Evolutionary conservation across 2,888 invertebrate species (phyloP).

Genomic region (Hypercompe scribonia): DNA sequence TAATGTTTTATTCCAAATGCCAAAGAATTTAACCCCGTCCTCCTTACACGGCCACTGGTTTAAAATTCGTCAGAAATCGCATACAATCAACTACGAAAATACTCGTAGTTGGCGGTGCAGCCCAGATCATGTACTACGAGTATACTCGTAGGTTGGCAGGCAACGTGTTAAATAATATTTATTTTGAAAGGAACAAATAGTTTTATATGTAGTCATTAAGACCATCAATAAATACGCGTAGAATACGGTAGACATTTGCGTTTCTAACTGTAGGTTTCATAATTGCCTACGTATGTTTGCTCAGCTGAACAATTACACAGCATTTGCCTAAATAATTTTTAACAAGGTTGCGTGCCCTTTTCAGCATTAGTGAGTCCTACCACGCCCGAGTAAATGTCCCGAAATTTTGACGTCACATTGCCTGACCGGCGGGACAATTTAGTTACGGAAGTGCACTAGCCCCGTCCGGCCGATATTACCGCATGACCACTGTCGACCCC

Average conservation of each 20-base stretch:
- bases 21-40: no score
- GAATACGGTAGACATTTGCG: not conserved
- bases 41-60: no score
- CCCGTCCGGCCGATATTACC: constrained; percentile 58
- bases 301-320: constrained; percentile 10
- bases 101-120: no score
- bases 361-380: constrained; percentile 34
- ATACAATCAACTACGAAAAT: no score
- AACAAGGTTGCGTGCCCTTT: constrained; percentile 38
- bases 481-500: constrained; percentile 41
- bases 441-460: constrained; percentile 61
- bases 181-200: constrained; percentile 29
- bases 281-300: not conserved
- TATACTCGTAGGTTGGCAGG: no score
- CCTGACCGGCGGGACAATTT: constrained; percentile 62
- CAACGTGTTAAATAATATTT: constrained; percentile 21
- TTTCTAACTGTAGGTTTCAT: not conserved
- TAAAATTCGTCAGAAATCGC: no score
- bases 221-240: not conserved
- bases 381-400: constrained; percentile 46
- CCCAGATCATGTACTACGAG: no score
- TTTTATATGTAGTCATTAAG: not conserved
- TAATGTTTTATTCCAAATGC: no score
- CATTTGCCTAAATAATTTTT: constrained; percentile 30
- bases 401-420: constrained; percentile 62